phyloP scores from a whole-genome alignment of 2,113 vertebrate species.

The Thalassoma bifasciatum region DNA sequence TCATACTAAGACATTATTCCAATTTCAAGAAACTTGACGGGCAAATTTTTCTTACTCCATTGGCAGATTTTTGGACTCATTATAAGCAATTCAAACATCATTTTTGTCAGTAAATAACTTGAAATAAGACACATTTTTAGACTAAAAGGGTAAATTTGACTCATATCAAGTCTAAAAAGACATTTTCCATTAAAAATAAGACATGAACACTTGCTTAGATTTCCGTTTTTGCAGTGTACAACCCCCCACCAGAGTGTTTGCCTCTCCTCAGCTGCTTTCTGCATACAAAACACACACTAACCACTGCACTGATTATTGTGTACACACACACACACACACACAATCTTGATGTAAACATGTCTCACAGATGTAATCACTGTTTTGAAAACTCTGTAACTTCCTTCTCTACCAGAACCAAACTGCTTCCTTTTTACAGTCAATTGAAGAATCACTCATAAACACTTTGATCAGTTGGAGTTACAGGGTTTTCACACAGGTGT shows the following conservation, averaged over 20 bases:
- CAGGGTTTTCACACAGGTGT: constrained; percentile 20
- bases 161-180: too few relatives aligned
- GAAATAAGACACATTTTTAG: too few relatives aligned
- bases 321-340: constrained; percentile 5
- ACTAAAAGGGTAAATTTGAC: too few relatives aligned
- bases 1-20: too few relatives aligned
- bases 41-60: too few relatives aligned
- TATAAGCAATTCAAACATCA: too few relatives aligned
- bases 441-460: not conserved
- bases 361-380: not conserved
- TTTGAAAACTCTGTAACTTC: constrained; percentile 39
- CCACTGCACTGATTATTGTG: not conserved
- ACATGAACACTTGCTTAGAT: too few relatives aligned
- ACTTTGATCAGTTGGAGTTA: not conserved
- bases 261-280: not conserved
- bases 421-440: not conserved
- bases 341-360: constrained; percentile 7
- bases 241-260: not conserved
- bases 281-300: constrained; percentile 19
- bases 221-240: not conserved
- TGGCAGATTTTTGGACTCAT: too few relatives aligned
- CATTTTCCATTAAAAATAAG: too few relatives aligned
- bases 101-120: too few relatives aligned
- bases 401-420: not conserved
- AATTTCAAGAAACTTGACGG: too few relatives aligned